A percentile compares a stretch with the other conserved stretches of the same genome.
Conservation (phyloP, 2,113 vertebrate genomes). For the Gobiocypris rarus region DNA sequence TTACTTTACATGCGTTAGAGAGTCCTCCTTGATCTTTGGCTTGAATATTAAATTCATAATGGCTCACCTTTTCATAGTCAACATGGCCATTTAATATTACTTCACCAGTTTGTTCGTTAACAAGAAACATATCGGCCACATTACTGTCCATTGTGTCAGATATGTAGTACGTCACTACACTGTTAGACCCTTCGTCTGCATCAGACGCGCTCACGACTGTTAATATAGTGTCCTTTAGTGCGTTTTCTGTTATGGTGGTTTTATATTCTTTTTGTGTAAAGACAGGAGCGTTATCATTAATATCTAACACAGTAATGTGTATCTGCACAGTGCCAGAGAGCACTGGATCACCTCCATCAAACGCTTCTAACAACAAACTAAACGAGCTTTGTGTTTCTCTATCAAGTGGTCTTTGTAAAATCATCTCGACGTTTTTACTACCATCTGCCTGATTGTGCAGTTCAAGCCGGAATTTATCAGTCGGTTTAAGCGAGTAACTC, state of each 20-base stretch:
- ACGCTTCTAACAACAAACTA: constrained; percentile 71
- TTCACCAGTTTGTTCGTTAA: constrained; percentile 65
- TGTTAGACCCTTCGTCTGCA: constrained; percentile 76
- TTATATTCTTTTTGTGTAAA: constrained; percentile 70
- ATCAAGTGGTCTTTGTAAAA: constrained; percentile 66
- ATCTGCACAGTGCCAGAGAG: constrained; percentile 66
- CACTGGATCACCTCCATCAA: constrained; percentile 69
- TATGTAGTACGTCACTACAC: constrained; percentile 73
- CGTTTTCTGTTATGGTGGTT: constrained; percentile 71
- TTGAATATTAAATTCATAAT: constrained; percentile 58
- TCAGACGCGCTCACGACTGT: constrained; percentile 78
- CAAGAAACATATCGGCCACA: constrained; percentile 67
- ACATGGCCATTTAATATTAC: constrained; percentile 56
- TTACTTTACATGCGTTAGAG: constrained; percentile 55
- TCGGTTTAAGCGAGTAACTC: constrained; percentile 72
- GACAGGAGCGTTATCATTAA: constrained; percentile 69
- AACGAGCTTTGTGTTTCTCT: constrained; percentile 59
- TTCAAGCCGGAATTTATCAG: constrained; percentile 72
- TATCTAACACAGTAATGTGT: constrained; percentile 61
- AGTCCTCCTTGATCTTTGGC: constrained; percentile 62
- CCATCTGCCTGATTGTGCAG: constrained; percentile 63
- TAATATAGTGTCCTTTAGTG: constrained; percentile 56
- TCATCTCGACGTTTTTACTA: constrained; percentile 62
- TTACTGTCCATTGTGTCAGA: constrained; percentile 42
- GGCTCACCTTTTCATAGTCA: constrained; percentile 61